phyloP scores from a whole-genome alignment of 2,888 invertebrate species.

The Aelia acuminata region DNA sequence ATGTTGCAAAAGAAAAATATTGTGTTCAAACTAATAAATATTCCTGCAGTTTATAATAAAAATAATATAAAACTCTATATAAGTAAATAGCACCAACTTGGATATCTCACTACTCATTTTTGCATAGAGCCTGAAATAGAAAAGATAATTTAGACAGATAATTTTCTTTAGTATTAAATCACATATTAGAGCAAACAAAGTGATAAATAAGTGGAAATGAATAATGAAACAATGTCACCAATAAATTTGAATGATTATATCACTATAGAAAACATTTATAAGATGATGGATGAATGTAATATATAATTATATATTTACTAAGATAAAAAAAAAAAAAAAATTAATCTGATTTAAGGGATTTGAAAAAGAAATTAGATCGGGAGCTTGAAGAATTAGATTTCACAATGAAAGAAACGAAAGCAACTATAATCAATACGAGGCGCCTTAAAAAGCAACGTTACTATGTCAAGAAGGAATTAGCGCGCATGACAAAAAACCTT shows the following conservation, averaged over 20 bases:
- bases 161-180: too few relatives aligned
- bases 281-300: not conserved
- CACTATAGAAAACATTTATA: not conserved
- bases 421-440: constrained; percentile 67
- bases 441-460: constrained; percentile 68
- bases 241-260: not conserved
- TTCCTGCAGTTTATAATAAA: too few relatives aligned
- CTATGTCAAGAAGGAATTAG: constrained; percentile 68
- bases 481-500: constrained; percentile 66
- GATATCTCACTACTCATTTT: too few relatives aligned
- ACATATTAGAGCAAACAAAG: not conserved
- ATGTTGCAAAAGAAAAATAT: too few relatives aligned
- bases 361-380: constrained; percentile 67
- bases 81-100: too few relatives aligned
- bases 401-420: constrained; percentile 68
- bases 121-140: too few relatives aligned
- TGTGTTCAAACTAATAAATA: too few relatives aligned
- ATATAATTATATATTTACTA: not conserved
- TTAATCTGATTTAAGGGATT: constrained; percentile 65
- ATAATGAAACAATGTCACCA: not conserved
- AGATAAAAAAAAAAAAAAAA: not conserved
- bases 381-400: constrained; percentile 68
- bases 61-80: too few relatives aligned
- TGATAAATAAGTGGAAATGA: too few relatives aligned
- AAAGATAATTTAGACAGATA: too few relatives aligned